Conservation (phyloP, 2,797 vertebrate genomes). For the Melanotaenia boesemani region DNA sequence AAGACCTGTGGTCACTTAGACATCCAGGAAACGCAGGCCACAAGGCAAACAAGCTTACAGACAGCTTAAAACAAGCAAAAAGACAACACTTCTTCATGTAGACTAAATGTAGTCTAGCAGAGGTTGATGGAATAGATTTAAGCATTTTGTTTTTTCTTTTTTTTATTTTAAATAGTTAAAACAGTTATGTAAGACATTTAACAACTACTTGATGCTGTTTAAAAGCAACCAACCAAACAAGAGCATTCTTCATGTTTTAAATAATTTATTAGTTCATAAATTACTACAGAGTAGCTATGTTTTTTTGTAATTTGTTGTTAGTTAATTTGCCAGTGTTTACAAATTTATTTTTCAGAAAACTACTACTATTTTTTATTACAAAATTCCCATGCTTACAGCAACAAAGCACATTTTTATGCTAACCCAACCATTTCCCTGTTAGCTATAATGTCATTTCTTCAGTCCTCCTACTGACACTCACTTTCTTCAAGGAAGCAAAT, state of each 20-base stretch:
- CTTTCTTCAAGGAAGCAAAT: conserved; percentile 4
- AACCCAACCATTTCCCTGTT: neutral
- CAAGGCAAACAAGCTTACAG: neutral
- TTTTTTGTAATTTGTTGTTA: neutral
- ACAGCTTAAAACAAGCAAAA: neutral
- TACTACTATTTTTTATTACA: neutral
- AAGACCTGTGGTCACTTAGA: conserved; percentile 31
- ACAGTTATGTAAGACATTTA: neutral
- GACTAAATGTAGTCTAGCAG: neutral
- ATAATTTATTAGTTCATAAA: neutral
- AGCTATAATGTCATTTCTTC: neutral
- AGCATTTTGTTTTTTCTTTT: neutral
- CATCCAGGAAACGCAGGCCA: conserved; percentile 35
- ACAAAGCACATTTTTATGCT: neutral
- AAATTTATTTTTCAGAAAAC: neutral
- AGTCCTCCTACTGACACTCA: too few relatives aligned
- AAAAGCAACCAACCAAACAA: neutral
- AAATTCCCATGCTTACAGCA: neutral
- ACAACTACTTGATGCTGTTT: neutral
- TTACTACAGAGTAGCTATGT: neutral
- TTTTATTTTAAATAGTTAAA: neutral
- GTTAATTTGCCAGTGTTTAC: neutral
- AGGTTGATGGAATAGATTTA: neutral
- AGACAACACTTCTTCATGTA: neutral
- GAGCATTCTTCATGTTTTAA: neutral